Conservation (phyloP, 2,113 vertebrate genomes). For the Empidonax traillii region DNA sequence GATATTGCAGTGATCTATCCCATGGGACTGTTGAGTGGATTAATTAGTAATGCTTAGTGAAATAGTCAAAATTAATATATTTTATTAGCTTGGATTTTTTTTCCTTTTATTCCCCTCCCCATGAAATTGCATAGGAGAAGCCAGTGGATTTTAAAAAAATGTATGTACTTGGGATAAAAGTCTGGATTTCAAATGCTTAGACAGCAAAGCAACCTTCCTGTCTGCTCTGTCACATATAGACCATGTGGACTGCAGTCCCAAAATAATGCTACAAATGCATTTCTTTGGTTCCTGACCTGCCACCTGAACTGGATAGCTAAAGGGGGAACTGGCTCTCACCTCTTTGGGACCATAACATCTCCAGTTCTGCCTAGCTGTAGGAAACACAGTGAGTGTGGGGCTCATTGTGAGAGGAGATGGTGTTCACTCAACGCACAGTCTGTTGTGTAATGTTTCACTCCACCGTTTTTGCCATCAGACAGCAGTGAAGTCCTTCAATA, state of each 20-base stretch:
- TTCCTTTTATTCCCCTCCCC: neutral
- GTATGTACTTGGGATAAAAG: neutral
- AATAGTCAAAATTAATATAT: slow-evolving; percentile 17
- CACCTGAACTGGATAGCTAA: accelerated
- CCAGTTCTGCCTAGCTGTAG: neutral
- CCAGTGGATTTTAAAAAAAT: neutral
- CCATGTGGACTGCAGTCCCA: accelerated
- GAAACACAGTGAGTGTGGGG: no score
- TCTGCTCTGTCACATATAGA: neutral
- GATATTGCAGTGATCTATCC: neutral
- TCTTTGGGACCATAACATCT: accelerated
- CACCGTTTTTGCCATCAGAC: neutral
- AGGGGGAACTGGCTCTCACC: accelerated
- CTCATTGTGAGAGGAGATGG: neutral
- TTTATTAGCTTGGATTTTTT: neutral
- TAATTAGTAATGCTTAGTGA: slow-evolving; percentile 33
- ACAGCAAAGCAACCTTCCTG: neutral
- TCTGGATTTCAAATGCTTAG: neutral
- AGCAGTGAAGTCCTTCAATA: neutral
- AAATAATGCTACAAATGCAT: neutral
- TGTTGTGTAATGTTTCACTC: neutral
- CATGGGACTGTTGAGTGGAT: neutral
- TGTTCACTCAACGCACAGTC: neutral
- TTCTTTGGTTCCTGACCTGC: neutral
- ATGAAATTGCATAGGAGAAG: neutral